Evolutionary conservation across 2,888 invertebrate species (phyloP), one percentile per base, ranked within the genome.

Genomic region (Eupithecia subfuscata): DNA sequence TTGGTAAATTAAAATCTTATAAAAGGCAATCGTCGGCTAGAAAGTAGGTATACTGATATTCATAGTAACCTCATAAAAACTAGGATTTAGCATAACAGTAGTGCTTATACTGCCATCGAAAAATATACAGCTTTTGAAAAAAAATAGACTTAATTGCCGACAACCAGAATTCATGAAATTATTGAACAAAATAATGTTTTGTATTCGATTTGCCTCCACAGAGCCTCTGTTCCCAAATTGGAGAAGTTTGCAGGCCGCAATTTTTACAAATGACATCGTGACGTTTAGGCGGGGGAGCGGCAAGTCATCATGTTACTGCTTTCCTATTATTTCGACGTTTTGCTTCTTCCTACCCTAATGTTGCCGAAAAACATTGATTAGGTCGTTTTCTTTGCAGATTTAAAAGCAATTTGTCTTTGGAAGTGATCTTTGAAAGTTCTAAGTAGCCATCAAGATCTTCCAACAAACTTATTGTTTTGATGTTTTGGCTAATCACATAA

Each of bases 221-320:
- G 80, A 78, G 79, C 82, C 76, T 67, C 75, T 91, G 89, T 93
- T 87, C 84, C 79, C 84, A 93, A 93, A 92, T 92, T 92, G 91
- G 88, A 90, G 91, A 93, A 93, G 90, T 94, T 82, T 93, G 86
- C 88, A 92, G 90, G 92, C 92, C 93, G 91, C 94, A 94, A 94
- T 94, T 95, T 94, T 95, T 94, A 94, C 94, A 95, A 95, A 95
- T 95, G 94, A 94, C 94, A 93, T 93, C 90, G 93, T 91, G 94
- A 93, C 94, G 93, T 93, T 93, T 94, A 93, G 92, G 90, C 92
- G 89, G 89, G 93, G 93, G 93, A 88, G 92, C 92, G 92, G 93
- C 93, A 93, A 94, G 92, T 94, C 95, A 95, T 94, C 93, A 92
- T 92, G 93, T 94, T 94, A 91, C 94, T 93, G 92, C 91, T 91